These are phyloP conservation scores for Neuroscelio doddi DNA, from an alignment of 2,888 invertebrate genomes.

Conservation along the genomic window DNA sequence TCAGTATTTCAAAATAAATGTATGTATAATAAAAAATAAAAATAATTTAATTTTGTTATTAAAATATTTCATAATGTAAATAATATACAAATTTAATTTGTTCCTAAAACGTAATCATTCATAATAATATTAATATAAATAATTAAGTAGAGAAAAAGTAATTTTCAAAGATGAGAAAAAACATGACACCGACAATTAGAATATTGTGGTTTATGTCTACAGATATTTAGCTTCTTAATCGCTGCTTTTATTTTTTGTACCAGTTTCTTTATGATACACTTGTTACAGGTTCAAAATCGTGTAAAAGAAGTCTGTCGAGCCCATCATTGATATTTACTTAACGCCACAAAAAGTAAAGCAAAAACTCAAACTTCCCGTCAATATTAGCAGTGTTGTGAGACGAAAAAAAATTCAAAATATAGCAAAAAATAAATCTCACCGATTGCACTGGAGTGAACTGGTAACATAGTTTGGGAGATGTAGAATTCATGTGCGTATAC, in stretches of 20 bases:
- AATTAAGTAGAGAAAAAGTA: no score
- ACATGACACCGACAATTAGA: no score
- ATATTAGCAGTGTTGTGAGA: constrained; percentile 18
- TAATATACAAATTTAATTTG: no score
- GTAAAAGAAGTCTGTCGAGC: constrained; percentile 24
- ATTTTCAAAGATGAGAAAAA: no score
- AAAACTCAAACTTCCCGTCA: constrained; percentile 26
- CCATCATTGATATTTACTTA: constrained; percentile 41
- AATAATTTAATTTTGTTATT: no score
- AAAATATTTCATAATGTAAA: no score
- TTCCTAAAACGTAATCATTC: no score
- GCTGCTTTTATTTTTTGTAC: constrained; percentile 27
- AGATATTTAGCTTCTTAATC: constrained; percentile 23
- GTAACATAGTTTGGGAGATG: no score
- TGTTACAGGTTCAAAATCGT: constrained; percentile 32
- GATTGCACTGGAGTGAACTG: neutral
- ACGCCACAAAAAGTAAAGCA: constrained; percentile 23
- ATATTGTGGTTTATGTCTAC: constrained; percentile 2
- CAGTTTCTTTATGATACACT: constrained; percentile 24
- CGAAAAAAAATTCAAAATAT: constrained; percentile 21
- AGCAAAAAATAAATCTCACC: constrained; percentile 11
- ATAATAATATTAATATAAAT: no score
- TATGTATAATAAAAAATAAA: no score
- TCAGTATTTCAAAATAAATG: no score
- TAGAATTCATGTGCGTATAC: neutral